Evolutionary conservation across 2,113 vertebrate genomes (phyloP), one percentile per base, ranked within the genome.

Genomic region (Campylorhamphus procurvoides): DNA sequence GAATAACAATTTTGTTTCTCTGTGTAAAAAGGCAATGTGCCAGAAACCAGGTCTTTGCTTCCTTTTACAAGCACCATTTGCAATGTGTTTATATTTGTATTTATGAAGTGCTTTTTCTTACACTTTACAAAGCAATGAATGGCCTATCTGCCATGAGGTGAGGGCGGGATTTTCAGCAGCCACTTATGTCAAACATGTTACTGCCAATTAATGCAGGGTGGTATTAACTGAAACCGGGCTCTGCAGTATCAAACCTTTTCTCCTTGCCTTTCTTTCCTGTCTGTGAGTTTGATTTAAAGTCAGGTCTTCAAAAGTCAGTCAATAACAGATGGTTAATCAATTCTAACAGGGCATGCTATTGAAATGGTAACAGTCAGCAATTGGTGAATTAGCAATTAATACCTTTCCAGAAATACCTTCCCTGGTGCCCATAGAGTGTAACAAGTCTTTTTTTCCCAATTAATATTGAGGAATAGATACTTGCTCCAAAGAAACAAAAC

Each of bases 31-130:
- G 97, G 96, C 96, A 96, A 80, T 1, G 37, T 90, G 95, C 97
- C 97, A 96, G 92, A 75, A 91, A 91, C 84, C 63, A 84, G 53
- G 84, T 94, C 89, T 84, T 96, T 95, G 84, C 93, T 94, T 96
- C 91, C 59, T 96, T 97, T 94, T 96, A 94, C 93, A 94, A 94
- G 92, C 90, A 84, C 88, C 94, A 90, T 88, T 96, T 93, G 95
- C 93, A 97, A 92, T 76, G 84, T 95, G 92, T 96, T 97, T 97
- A 96, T 97, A 96, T 97, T 97, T 97, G 94, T 97, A 96, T 96
- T 96, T 97, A 96, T 97, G 96, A 97, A 96, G 96, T 97, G 96
- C 72, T 84, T 97, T 96, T 97, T 96, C 95, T 97, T 92, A 95
- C 96, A 97, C 94, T 95, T 95, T 84, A 85, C 94, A 94, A 97